Base-by-base conservation (phyloP, 92 coral and sea anemone species). In the Epizoanthus fatuus region DNA sequence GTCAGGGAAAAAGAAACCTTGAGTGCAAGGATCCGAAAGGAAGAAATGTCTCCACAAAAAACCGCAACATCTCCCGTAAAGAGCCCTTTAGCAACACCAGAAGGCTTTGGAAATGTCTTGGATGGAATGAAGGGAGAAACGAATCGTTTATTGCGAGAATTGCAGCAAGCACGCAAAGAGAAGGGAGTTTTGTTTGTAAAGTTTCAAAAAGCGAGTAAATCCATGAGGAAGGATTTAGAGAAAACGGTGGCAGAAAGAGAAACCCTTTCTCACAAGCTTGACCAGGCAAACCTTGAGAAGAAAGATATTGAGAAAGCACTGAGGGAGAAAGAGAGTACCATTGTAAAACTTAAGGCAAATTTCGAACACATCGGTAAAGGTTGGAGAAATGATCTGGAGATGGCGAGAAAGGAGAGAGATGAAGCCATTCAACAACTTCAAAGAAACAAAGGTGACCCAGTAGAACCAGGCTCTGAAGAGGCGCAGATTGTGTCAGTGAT, bases 291-390 rank as follows among this genome's bases (percentile, higher is more conserved):
- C 8, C 89, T 89, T 62, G 92, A 87, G 37, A 92, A 89, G 66
- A 85, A 85, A 56, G 96, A 88, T 14, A 78, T 96, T 16, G 86
- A 90, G 63, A 88, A 88, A 25, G 90, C 89, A 59, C 54, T 93
- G 10, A 58, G 88, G 9, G 98, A 95, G 67, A 95, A 93, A 57
- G 94, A 96, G 19, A 91, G 96, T 4, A 65, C 94, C 22, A 92
- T 96, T 47, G 86, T 88, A 14, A 92, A 93, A 81, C 72, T 95
- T 49, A 95, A 90, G 69, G 74, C 94, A 60, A 93, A 96, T 76
- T 96, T 96, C 80, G 99, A 96, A 83, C 96, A 96, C 83, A 96
- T 96, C 63, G 98, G 98, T 19, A 88, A 89, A 37, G 99, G 99
- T 35, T 96, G 98, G 93, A 87, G 99, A 83, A 86, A 68, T 39